Base-by-base conservation (phyloP, 2,888 invertebrate species). In the Chloromyia formosa region DNA sequence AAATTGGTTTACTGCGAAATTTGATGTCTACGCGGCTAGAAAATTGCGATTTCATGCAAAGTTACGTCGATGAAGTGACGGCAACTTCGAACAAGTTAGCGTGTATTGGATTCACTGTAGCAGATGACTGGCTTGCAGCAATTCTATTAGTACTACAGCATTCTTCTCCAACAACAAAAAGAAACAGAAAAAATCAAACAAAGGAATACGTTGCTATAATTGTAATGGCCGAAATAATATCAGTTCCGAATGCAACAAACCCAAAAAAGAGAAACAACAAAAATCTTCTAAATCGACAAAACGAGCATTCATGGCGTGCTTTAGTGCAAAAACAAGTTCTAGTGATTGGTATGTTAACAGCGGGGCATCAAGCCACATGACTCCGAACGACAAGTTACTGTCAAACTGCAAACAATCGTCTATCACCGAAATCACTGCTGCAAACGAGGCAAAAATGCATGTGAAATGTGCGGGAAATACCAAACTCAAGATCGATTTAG, bases 101-200 rank as follows among this genome's bases (percentile, higher is more conserved):
- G 12, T 78, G 68, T 10, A 78, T 81, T 4, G 78, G 79, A 9
- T 78, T 82, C 27, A 53, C 40, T 12, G 66, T 77, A 20, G 56
- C 49, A 9, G 75, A 78, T 4, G 77, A 80, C 40, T 82, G 81
- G 80, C 69, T 82, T 3, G 81, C 80, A 5, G 79, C 80, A 1
- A 73, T 83, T 4, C 73, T 82, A 53, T 74, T 82, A 14, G 79
- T 80, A n/a, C n/a, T n/a, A n/a, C n/a, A n/a, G n/a, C n/a, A n/a
- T n/a, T n/a, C n/a, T n/a, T n/a, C n/a, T n/a, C n/a, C n/a, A n/a
- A n/a, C n/a, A n/a, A n/a, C n/a, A n/a, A n/a, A n/a, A n/a, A n/a
- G n/a, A n/a, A n/a, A n/a, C n/a, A n/a, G n/a, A n/a, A n/a, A n/a
- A n/a, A n/a, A n/a, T n/a, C n/a, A n/a, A n/a, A n/a, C n/a, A n/a